Conservation (phyloP, 2,797 vertebrate species). For the Artibeus jamaicensis region DNA sequence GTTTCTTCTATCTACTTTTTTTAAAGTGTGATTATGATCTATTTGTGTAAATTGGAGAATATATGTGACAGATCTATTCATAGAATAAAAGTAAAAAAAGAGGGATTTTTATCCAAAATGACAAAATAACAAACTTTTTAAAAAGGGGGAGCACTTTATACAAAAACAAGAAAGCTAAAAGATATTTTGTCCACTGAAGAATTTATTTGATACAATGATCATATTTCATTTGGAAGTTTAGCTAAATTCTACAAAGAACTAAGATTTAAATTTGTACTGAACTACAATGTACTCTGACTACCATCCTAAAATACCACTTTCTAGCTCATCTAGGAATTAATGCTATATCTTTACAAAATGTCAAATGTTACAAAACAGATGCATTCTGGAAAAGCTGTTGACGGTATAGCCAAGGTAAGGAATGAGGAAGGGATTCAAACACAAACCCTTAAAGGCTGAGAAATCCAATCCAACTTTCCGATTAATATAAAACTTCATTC, state of each 20-base stretch:
- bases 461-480: background rate
- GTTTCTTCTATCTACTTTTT: background rate
- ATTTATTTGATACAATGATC: background rate
- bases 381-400: background rate
- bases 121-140: background rate
- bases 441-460: background rate
- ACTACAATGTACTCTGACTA: background rate
- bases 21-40: background rate
- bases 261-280: constrained; percentile 38
- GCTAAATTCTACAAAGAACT: constrained; percentile 6
- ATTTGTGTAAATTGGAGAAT: background rate
- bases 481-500: background rate
- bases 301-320: background rate
- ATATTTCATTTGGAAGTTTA: background rate
- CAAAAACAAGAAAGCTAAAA: background rate
- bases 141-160: background rate
- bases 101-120: background rate
- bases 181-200: background rate
- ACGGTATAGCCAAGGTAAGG: background rate
- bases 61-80: background rate
- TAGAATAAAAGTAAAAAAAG: background rate
- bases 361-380: background rate
- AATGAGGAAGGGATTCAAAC: background rate
- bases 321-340: background rate
- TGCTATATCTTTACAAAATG: background rate